A percentile compares a stretch with the other conserved stretches of the same genome.
Evolutionary conservation across 2,113 vertebrate species (phyloP).

Genomic region (Dolichotis patagonum): DNA sequence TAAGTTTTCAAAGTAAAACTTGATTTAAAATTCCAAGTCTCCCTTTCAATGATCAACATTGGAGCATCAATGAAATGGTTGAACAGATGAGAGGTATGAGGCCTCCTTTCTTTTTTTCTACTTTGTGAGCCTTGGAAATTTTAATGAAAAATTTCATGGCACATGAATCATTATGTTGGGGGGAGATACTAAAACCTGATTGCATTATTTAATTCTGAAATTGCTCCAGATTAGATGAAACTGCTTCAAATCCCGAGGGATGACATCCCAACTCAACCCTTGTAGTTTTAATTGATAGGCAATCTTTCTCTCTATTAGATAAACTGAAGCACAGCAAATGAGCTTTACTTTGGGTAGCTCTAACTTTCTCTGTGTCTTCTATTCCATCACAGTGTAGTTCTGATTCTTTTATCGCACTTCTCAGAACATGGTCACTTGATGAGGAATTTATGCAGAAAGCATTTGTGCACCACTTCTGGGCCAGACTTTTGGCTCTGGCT

Average conservation of each 20-base stretch:
- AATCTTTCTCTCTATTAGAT: background rate
- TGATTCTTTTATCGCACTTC: background rate
- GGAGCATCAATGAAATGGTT: slow-evolving; percentile 69
- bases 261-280: background rate
- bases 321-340: background rate
- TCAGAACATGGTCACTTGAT: background rate
- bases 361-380: background rate
- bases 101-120: slow-evolving; percentile 71
- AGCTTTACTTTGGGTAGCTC: background rate
- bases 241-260: background rate
- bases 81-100: slow-evolving; percentile 76
- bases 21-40: slow-evolving; percentile 74
- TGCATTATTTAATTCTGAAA: slow-evolving; percentile 75
- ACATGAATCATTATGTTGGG: slow-evolving; percentile 71
- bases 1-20: slow-evolving; percentile 76
- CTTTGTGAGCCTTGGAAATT: slow-evolving; percentile 74
- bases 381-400: background rate
- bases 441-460: background rate
- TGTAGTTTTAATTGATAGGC: background rate
- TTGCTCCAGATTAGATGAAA: slow-evolving; percentile 39
- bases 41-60: slow-evolving; percentile 70
- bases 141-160: slow-evolving; percentile 84
- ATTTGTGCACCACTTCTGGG: background rate
- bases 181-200: slow-evolving; percentile 71
- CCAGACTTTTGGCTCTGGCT: background rate